Evolutionary conservation across 2,113 vertebrate species (phyloP).

Genomic region (Brachyhypopomus gauderio): DNA sequence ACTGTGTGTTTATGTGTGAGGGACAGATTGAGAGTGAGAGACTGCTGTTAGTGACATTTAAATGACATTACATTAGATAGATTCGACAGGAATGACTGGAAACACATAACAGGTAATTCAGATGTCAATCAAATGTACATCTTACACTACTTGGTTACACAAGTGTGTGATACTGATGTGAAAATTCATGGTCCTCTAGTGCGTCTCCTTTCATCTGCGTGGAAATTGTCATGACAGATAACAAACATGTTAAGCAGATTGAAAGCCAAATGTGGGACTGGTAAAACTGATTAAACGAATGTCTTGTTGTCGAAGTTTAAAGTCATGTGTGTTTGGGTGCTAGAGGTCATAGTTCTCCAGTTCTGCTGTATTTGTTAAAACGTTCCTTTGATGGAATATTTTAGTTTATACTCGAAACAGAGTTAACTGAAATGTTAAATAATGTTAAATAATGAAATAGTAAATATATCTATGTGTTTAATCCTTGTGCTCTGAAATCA

Average conservation of each 20-base stretch:
- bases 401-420: no score
- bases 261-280: no score
- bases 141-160: not conserved
- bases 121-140: slow-evolving; percentile 17
- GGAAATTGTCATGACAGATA: not conserved
- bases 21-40: not conserved
- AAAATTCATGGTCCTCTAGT: not conserved
- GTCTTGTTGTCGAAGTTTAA: no score
- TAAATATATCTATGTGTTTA: not conserved
- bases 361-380: no score
- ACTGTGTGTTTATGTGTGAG: slow-evolving; percentile 15
- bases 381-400: no score
- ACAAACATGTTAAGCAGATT: not conserved
- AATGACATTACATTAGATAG: slow-evolving; percentile 28
- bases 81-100: slow-evolving; percentile 31
- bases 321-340: no score
- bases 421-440: no score
- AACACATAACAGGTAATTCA: slow-evolving; percentile 26
- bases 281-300: no score
- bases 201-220: not conserved
- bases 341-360: no score
- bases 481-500: not conserved
- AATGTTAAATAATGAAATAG: no score
- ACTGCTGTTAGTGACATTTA: slow-evolving; percentile 29
- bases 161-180: not conserved